Base-by-base conservation (phyloP, 2,888 invertebrate species). In the Sarcophaga subvicina region DNA sequence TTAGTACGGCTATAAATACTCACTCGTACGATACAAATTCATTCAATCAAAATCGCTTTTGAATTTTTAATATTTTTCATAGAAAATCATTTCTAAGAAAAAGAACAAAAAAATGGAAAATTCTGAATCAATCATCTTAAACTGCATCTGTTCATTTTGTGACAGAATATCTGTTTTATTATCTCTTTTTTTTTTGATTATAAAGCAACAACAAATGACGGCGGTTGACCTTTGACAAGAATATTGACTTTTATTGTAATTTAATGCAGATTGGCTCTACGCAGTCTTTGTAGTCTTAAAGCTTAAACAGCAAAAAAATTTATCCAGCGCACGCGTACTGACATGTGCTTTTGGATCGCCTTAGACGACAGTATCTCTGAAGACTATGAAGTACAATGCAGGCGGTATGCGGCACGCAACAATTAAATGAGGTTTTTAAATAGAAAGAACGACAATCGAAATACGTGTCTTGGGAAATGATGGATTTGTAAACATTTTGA, bases 211-310 rank as follows among this genome's bases (percentile, higher is more conserved):
- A 67, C 60, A 69, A 76, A 71, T 80, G 70, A 81, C 75, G 75
- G 47, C 37, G 49, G 69, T 37, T 70, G 73, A 71, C 84, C 84
- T 87, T 64, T 84, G 59, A 62, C 71, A 81, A 80, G 87, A 84
- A 70, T 87, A 76, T 84, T 84, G 87, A 84, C 87, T 87, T 75
- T 80, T 77, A 70, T 80, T 80, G 22, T 75, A 86, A 80, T 86
- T 54, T 66, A 77, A 83, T 76, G 77, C 83, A 69, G 67, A 80
- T 80, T 67, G 70, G 8, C 37, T 62, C 54, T 80, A 80, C 80
- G 77, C 80, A 77, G 80, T 72, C 62, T 80, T 73, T 69, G 25
- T 67, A 54, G 59, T 20, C 60, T 66, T 27, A 27, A 37, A 37
- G 8, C 37, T 37, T 37, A 8, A 37, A 37, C 49, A 63, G 64